Evolutionary conservation across 2,888 invertebrate genomes (phyloP), one percentile per base, ranked within the genome.

Genomic region (Orgyia antiqua): DNA sequence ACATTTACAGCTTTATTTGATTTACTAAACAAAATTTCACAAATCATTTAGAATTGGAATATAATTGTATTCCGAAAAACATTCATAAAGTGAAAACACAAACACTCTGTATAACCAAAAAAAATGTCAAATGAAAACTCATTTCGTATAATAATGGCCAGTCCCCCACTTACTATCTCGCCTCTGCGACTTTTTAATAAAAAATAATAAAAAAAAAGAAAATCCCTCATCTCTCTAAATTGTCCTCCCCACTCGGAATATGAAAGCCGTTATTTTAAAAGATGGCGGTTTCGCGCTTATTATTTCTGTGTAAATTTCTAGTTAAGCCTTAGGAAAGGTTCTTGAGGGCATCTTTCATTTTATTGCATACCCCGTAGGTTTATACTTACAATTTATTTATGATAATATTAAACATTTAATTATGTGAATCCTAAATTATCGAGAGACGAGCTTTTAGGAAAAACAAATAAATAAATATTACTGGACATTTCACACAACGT

Each of bases 221-320:
- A 36, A 69, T 70, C 77, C 71, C 68, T 74, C 83, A 80, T 82
- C 82, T 79, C 76, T 76, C 78, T 83, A 80, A 84, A 84, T 84
- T 86, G 82, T 83, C 67, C 69, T 24, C 33, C 15, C 29, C 65
- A 65, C 20, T 20, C 70, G 71, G 82, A 82, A 84, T 83, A 86
- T 86, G 82, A 86, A 79, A 75, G 82, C 71, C 83, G 75, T 84
- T 84, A 84, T 83, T 84, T 82, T 78, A 83, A 80, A 82, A 77
- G 76, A 11, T 75, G 70, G 77, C 79, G 63, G 65, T 45, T 68
- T 32, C 70, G 66, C 62, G 57, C 72, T 68, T 78, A 83, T 83
- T 86, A 84, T 86, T 84, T 83, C 27, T 18, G 77, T 76, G 79
- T 86, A 84, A 84, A 84, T 83, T 79, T 23, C 76, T 60, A 74